Conservation (phyloP, 2,888 invertebrate species). For the Agrochola circellaris region DNA sequence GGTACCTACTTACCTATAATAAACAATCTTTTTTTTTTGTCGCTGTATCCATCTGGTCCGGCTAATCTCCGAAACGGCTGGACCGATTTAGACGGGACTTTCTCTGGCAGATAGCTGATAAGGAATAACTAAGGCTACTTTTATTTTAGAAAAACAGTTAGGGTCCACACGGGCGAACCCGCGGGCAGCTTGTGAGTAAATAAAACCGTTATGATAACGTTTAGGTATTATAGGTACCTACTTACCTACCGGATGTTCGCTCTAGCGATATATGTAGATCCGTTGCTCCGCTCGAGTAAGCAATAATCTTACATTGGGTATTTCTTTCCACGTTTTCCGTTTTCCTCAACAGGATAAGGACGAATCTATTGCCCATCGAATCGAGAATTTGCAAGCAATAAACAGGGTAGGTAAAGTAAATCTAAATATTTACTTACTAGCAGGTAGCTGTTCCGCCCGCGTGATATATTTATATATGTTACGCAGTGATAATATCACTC, state of each 20-base stretch:
- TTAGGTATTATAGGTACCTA: neutral
- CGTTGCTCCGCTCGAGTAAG: conserved; percentile 24
- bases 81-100: too few relatives aligned
- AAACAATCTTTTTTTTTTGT: too few relatives aligned
- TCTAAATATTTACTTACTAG: neutral
- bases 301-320: conserved; percentile 13
- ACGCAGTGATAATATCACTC: too few relatives aligned
- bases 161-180: too few relatives aligned
- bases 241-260: neutral
- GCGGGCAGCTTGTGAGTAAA: neutral
- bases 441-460: too few relatives aligned
- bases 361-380: conserved; percentile 4
- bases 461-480: too few relatives aligned
- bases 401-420: neutral
- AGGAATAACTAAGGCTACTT: too few relatives aligned
- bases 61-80: too few relatives aligned
- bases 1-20: too few relatives aligned
- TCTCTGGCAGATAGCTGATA: too few relatives aligned
- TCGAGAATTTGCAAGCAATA: conserved; percentile 20
- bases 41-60: too few relatives aligned
- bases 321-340: conserved; percentile 43
- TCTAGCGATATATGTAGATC: conserved; percentile 17
- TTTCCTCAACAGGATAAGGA: conserved; percentile 37
- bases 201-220: neutral
- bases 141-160: too few relatives aligned